These are phyloP conservation scores for Thyatira batis DNA, from an alignment of 2,888 invertebrate genomes.

Conservation along the genomic window DNA sequence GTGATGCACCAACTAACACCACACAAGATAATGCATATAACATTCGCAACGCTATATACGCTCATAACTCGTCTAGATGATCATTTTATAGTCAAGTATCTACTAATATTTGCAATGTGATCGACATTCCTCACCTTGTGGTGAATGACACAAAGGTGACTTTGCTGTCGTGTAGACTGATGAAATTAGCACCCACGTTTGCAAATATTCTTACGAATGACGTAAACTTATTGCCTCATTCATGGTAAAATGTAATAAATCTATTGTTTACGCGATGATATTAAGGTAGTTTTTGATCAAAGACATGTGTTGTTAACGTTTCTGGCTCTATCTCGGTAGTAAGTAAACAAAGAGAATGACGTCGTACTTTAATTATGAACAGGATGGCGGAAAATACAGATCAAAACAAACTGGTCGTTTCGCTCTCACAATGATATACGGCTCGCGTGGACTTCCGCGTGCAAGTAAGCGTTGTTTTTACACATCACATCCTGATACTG, in stretches of 20 bases:
- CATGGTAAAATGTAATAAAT: slow-evolving; percentile 12
- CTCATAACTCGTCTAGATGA: background rate
- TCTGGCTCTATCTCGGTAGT: slow-evolving; percentile 18
- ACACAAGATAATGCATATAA: slow-evolving; percentile 2
- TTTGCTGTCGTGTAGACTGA: slow-evolving; percentile 38
- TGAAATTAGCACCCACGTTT: slow-evolving; percentile 56
- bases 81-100: background rate
- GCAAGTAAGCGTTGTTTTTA: slow-evolving; percentile 34
- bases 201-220: slow-evolving; percentile 40
- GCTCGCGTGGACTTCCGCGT: slow-evolving; percentile 43
- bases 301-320: slow-evolving; percentile 12
- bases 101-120: slow-evolving; percentile 30
- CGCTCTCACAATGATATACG: slow-evolving; percentile 36
- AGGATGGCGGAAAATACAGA: slow-evolving; percentile 43
- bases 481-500: slow-evolving; percentile 52
- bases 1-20: slow-evolving; percentile 32
- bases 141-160: slow-evolving; percentile 58
- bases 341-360: slow-evolving; percentile 27
- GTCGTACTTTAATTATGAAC: slow-evolving; percentile 24
- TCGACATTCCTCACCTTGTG: slow-evolving; percentile 50
- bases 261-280: slow-evolving; percentile 21
- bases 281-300: slow-evolving; percentile 17
- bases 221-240: slow-evolving; percentile 37
- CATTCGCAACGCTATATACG: background rate
- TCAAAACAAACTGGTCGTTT: slow-evolving; percentile 46